Conservation (phyloP, 37 sponge, comb jelly and placozoan species). For the Chondrosia reniformis region DNA sequence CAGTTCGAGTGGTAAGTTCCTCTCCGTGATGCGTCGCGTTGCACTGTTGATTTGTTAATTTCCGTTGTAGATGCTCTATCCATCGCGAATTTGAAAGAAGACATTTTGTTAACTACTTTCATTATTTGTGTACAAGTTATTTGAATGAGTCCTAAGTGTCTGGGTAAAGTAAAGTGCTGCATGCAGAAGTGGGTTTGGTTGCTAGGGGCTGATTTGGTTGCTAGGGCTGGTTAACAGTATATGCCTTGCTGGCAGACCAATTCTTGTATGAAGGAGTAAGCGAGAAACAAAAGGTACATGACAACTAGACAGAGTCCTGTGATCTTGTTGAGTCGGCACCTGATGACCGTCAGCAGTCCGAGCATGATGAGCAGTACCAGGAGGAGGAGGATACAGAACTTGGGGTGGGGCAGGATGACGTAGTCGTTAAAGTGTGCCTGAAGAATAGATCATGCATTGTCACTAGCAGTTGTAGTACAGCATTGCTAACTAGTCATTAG, state of each 20-base stretch:
- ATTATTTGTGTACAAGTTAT: background rate
- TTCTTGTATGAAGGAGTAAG: slow-evolving; percentile 71
- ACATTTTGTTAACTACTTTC: background rate
- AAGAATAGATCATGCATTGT: background rate
- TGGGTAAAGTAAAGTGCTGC: background rate
- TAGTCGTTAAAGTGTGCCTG: slow-evolving; percentile 16
- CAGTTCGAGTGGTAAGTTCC: slow-evolving; percentile 91
- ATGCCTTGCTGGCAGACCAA: slow-evolving; percentile 53
- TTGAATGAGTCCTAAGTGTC: background rate
- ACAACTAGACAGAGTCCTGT: slow-evolving; percentile 58
- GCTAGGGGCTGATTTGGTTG: background rate
- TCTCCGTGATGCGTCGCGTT: background rate
- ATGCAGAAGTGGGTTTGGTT: background rate
- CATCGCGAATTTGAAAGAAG: slow-evolving; percentile 81
- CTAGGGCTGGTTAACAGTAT: slow-evolving; percentile 20
- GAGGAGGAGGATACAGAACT: slow-evolving; percentile 79
- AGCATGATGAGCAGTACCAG: slow-evolving; percentile 61
- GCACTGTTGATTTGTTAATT: background rate
- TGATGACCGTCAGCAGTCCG: slow-evolving; percentile 32
- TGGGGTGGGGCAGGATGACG: slow-evolving; percentile 55
- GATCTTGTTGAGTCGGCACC: slow-evolving; percentile 68
- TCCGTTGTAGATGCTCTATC: slow-evolving; percentile 85
- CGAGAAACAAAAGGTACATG: slow-evolving; percentile 66
- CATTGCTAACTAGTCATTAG: too few relatives aligned
- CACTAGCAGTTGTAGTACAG: too few relatives aligned